Evolutionary conservation across 2,113 vertebrate species (phyloP), one percentile per base, ranked within the genome.

Genomic region (Eclectus roratus): DNA sequence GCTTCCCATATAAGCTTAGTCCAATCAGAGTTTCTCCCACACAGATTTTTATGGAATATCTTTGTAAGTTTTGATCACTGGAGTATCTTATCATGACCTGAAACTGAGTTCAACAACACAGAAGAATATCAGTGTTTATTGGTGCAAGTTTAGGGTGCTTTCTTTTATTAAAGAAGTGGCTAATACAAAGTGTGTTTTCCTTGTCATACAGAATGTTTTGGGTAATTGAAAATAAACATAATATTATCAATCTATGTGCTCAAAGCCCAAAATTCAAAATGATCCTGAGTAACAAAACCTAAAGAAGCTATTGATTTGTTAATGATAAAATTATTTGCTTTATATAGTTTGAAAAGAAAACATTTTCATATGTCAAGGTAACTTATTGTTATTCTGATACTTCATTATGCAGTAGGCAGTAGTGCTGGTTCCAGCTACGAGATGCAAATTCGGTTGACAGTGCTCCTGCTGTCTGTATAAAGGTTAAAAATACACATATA

Each of bases 361-460:
- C 28, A 65, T 56, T 60, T n/a, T 90, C 52, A 76, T 73, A 61
- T 91, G 95, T 94, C 94, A 97, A 84, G 65, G 76, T 85, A 97
- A 88, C 85, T 94, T 96, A 97, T 93, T 97, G 65, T 86, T 95
- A 96, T 96, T 96, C 93, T 86, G 92, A 82, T 77, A 88, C 68
- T 93, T 96, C 76, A 96, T 96, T 96, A 96, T 93, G 66, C 92
- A 95, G 80, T 49, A 93, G 53, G 72, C 94, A 88, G 44, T 74
- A 47, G 58, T 80, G 83, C 63, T 93, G 66, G 73, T 87, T 97
- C 82, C 82, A 91, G 95, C 85, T 95, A 96, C 92, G 85, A 95
- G 90, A 97, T 95, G 95, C 86, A 96, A 93, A 96, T 95, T 95
- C 17, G 3, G 83, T 89, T 96, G 93, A 94, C 93, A 94, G 66